A percentile compares a stretch with the other conserved stretches of the same genome.
Evolutionary conservation across 2,797 vertebrate genomes (phyloP).

Genomic region (Megaceryle alcyon): DNA sequence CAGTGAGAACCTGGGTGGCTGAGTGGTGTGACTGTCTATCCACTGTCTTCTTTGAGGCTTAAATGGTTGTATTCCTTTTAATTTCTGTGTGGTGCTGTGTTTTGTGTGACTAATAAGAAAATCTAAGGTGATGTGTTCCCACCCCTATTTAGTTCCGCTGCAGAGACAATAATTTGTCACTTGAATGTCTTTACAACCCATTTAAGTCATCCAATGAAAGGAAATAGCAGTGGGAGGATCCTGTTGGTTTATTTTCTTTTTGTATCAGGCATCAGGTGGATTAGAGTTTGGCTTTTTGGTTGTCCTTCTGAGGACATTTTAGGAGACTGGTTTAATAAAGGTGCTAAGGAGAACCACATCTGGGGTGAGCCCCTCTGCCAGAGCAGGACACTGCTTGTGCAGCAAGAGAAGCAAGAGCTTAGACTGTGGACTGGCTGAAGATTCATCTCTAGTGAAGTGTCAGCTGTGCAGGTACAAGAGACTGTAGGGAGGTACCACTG

Average conservation of each 20-base stretch:
- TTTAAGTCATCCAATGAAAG: constrained; percentile 19
- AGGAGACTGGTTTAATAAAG: background rate
- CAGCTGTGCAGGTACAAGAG: background rate
- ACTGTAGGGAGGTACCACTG: background rate
- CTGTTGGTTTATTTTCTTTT: background rate
- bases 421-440: background rate
- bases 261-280: background rate
- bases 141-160: constrained; percentile 2
- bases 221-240: background rate
- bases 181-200: constrained; percentile 23
- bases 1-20: constrained; percentile 65
- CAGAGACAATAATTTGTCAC: constrained; percentile 2
- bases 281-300: background rate
- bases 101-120: constrained; percentile 25
- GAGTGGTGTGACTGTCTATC: constrained; percentile 62
- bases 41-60: constrained; percentile 47
- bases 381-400: background rate
- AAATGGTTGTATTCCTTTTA: constrained; percentile 50
- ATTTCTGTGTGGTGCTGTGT: constrained; percentile 51
- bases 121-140: constrained; percentile 31
- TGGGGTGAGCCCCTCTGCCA: background rate
- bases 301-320: background rate
- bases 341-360: background rate
- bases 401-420: background rate
- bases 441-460: background rate